Percentiles rank a stretch among this genome's conserved stretches.
Conservation (phyloP, 2,113 vertebrate species). For the Enhydra lutris region DNA sequence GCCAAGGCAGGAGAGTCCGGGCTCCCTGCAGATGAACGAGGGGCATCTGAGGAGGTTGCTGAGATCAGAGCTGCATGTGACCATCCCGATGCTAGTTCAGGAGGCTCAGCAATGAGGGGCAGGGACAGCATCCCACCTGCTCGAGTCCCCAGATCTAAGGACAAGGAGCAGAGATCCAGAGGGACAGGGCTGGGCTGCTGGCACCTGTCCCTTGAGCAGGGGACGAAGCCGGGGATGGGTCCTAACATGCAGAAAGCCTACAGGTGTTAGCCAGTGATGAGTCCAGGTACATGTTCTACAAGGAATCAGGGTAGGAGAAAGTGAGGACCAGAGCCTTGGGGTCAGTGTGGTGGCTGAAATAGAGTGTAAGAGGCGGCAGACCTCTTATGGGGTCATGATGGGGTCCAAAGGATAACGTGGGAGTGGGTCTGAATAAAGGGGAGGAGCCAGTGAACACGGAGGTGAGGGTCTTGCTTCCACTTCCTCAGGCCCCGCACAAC, state of each 20-base stretch:
- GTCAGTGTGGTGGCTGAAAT: too few species aligned
- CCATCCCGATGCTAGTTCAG: not conserved
- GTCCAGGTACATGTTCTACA: too few species aligned
- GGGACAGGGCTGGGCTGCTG: not conserved
- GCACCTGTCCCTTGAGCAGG: not conserved
- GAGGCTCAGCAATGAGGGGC: not conserved
- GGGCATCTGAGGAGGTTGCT: not conserved
- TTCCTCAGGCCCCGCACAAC: not conserved
- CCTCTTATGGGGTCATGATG: not conserved
- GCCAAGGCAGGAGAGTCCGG: not conserved
- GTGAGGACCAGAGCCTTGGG: not conserved
- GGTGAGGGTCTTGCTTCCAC: not conserved
- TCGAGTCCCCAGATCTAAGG: not conserved
- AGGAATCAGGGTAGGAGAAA: not conserved
- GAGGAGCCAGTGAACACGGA: not conserved
- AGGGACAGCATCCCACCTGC: not conserved
- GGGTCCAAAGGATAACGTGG: too few species aligned
- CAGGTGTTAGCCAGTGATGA: not conserved
- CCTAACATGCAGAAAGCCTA: not conserved
- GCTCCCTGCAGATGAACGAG: not conserved
- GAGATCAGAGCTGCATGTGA: not conserved
- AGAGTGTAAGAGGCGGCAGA: not conserved
- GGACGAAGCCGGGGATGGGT: not conserved
- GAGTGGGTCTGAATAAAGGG: not conserved
- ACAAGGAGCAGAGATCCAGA: not conserved